Percentiles rank a stretch among this genome's conserved stretches.
These are phyloP conservation scores for Cryptocephalus primarius DNA, from an alignment of 2,888 invertebrate genomes.

Conservation along the genomic window DNA sequence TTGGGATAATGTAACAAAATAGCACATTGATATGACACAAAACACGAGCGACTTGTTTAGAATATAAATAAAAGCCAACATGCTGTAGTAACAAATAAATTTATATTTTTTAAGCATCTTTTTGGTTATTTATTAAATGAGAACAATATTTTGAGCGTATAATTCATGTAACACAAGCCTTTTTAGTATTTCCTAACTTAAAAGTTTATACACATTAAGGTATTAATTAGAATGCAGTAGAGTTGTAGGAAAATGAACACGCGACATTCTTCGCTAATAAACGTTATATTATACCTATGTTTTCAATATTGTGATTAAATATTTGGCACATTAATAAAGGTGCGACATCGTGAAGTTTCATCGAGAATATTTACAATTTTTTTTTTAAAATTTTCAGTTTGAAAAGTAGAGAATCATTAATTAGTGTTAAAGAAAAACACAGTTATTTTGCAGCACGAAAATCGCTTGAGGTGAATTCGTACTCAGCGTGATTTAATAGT, in stretches of 20 bases:
- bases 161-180: neutral
- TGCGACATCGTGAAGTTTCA: conserved; percentile 7
- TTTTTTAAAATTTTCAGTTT: neutral
- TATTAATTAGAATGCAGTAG: too few relatives aligned
- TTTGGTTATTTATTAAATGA: conserved; percentile 19
- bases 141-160: conserved; percentile 8
- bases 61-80: conserved; percentile 26
- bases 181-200: too few relatives aligned
- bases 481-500: conserved; percentile 7
- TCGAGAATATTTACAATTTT: conserved; percentile 4
- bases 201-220: too few relatives aligned
- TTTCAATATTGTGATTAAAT: neutral
- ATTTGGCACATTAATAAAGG: conserved; percentile 13
- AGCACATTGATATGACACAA: conserved; percentile 32
- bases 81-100: conserved; percentile 17
- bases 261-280: neutral
- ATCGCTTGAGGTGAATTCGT: conserved; percentile 1
- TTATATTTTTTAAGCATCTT: conserved; percentile 13
- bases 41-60: conserved; percentile 20
- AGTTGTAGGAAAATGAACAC: too few relatives aligned
- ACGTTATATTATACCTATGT: neutral
- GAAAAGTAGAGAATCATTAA: too few relatives aligned
- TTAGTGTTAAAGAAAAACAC: too few relatives aligned
- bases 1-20: conserved; percentile 21
- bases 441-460: conserved; percentile 1